Percentiles rank a stretch among this genome's conserved stretches.
phyloP scores from a whole-genome alignment of 37 sponge, comb jelly and placozoan genomes.

The Chondrosia reniformis region DNA sequence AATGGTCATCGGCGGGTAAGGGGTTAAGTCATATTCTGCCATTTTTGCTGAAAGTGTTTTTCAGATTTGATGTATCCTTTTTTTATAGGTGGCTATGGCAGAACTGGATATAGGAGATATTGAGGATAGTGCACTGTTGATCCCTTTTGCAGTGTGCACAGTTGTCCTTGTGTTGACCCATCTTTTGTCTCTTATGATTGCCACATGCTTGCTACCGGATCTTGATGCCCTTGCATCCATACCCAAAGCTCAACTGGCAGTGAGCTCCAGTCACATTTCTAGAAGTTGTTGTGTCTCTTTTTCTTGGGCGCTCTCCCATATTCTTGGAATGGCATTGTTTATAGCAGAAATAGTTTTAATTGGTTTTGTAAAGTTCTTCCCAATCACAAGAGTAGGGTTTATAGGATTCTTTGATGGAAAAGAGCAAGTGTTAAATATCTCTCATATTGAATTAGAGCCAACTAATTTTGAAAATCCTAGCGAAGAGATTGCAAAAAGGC shows the following conservation, averaged over 20 bases:
- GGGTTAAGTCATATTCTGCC: too few species aligned
- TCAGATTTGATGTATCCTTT: not conserved
- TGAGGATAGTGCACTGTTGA: conserved; percentile 29
- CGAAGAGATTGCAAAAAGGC: too few species aligned
- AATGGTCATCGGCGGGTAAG: too few species aligned
- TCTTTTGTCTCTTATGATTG: conserved; percentile 57
- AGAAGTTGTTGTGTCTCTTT: conserved; percentile 2
- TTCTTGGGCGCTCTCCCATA: conserved; percentile 66
- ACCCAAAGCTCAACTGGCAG: conserved; percentile 30
- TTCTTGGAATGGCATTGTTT: conserved; percentile 56
- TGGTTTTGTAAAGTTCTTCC: conserved; percentile 71
- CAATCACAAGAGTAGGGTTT: too few species aligned
- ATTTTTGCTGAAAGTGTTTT: too few species aligned
- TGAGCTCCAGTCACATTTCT: conserved; percentile 12
- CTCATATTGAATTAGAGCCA: too few species aligned
- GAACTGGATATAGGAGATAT: conserved; percentile 40
- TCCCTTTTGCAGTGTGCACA: conserved; percentile 58
- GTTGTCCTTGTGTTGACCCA: conserved; percentile 69
- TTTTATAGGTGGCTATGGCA: conserved; percentile 65
- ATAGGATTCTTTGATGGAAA: too few species aligned
- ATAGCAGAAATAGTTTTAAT: conserved; percentile 52
- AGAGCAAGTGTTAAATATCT: too few species aligned
- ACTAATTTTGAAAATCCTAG: too few species aligned
- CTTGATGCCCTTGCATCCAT: conserved; percentile 44
- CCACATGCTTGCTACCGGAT: conserved; percentile 60